Evolutionary conservation across 1,140 invertebrate species (phyloP).

Genomic region (Brachionus manjavacas): DNA sequence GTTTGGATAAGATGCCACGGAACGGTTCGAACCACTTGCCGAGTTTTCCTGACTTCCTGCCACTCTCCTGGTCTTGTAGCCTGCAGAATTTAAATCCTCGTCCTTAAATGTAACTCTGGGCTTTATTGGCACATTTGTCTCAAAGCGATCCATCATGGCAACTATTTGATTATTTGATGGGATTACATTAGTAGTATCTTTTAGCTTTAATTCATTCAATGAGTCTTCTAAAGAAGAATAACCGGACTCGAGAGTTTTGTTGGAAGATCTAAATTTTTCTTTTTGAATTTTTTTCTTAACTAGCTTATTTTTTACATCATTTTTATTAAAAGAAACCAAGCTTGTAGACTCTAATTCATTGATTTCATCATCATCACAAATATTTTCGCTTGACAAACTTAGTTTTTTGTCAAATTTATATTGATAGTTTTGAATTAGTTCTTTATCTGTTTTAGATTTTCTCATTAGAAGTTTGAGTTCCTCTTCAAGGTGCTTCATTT

Average conservation of each 20-base stretch:
- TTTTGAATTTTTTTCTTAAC: background rate
- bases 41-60: background rate
- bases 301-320: background rate
- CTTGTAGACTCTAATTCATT: background rate
- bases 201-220: background rate
- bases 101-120: background rate
- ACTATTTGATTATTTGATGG: background rate
- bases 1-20: background rate
- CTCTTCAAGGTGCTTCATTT: background rate
- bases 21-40: background rate
- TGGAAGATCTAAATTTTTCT: background rate
- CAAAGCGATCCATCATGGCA: background rate
- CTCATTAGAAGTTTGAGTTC: slow-evolving; percentile 10
- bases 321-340: background rate
- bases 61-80: background rate
- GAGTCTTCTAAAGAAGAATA: slow-evolving; percentile 19
- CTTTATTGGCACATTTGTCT: background rate
- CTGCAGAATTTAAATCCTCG: background rate
- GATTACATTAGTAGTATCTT: background rate
- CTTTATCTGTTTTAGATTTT: background rate
- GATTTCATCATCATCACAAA: background rate
- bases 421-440: background rate
- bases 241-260: slow-evolving; percentile 1
- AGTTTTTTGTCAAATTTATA: background rate
- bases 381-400: background rate